Evolutionary conservation across 2,113 vertebrate species (phyloP).

Genomic region (Ciconia stormi): DNA sequence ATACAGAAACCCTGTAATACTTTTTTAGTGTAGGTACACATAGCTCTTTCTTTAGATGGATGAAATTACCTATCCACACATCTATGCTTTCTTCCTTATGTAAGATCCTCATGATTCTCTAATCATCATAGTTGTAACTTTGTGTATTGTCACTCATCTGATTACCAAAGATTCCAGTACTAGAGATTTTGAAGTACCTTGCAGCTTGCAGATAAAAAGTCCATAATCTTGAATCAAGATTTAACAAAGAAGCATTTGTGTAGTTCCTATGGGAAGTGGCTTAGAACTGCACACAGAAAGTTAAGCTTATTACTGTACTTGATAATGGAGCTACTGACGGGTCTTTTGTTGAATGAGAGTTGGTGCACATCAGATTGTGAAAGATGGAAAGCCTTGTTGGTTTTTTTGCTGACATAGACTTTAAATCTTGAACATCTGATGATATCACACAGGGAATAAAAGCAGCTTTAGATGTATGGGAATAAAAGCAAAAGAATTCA

Average conservation of each 20-base stretch:
- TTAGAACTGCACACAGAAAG: conserved; percentile 29
- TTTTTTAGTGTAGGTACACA: neutral
- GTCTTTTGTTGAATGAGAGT: conserved; percentile 27
- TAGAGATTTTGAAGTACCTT: neutral
- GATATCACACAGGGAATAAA: conserved; percentile 15
- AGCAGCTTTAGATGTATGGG: neutral
- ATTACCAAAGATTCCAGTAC: neutral
- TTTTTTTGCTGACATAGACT: neutral
- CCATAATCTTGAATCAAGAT: conserved; percentile 8
- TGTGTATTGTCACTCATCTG: neutral
- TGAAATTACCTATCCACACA: neutral
- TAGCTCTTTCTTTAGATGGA: neutral
- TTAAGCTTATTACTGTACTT: conserved; percentile 55
- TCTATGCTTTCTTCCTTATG: neutral
- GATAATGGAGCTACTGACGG: conserved; percentile 34
- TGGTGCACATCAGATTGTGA: conserved; percentile 3
- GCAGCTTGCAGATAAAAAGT: neutral
- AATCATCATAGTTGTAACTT: neutral
- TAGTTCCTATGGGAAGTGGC: conserved; percentile 37
- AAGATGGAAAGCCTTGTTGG: neutral
- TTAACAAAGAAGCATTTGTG: conserved; percentile 26
- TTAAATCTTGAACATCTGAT: conserved; percentile 9
- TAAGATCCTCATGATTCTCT: neutral
- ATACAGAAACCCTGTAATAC: neutral
- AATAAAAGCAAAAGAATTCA: conserved; percentile 14